Conservation (phyloP, 64 coral and sea anemone genomes). For the Acropora yongei region DNA sequence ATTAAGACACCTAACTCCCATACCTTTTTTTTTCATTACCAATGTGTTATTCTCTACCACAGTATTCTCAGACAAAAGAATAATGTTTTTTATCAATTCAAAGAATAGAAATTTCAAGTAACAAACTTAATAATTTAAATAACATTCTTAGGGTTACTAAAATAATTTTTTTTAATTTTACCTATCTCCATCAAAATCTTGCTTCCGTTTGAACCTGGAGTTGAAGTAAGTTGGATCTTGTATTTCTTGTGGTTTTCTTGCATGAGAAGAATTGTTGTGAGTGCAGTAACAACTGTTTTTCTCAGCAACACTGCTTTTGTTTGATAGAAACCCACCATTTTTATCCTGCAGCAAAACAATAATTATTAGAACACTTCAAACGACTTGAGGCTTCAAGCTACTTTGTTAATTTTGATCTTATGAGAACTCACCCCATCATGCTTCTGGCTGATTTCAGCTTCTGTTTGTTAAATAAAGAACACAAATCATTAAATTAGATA, state of each 20-base stretch:
- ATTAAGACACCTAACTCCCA: too few species aligned
- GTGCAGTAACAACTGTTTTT: slow-evolving; percentile 38
- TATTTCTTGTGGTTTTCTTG: background rate
- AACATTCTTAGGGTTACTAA: too few species aligned
- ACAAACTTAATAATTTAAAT: too few species aligned
- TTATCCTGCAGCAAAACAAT: background rate
- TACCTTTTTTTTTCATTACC: too few species aligned
- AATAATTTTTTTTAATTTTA: background rate
- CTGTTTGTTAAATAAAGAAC: background rate
- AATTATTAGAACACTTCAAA: background rate
- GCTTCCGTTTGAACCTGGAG: slow-evolving; percentile 24
- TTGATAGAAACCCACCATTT: slow-evolving; percentile 16
- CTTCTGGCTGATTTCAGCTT: slow-evolving; percentile 15
- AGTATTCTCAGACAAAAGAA: too few species aligned
- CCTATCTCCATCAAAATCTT: slow-evolving; percentile 37
- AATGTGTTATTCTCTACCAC: too few species aligned
- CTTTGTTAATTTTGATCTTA: too few species aligned
- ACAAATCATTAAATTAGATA: too few species aligned
- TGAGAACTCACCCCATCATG: slow-evolving; percentile 5
- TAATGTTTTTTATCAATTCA: too few species aligned
- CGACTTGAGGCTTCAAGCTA: too few species aligned
- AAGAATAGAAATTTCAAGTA: too few species aligned
- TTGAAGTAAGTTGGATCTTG: slow-evolving; percentile 28
- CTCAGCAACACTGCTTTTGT: background rate
- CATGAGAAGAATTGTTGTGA: slow-evolving; percentile 12